Percentiles rank a stretch among this genome's conserved stretches.
phyloP scores from a whole-genome alignment of 2,888 invertebrate genomes.

The Scaptomyza flava region DNA sequence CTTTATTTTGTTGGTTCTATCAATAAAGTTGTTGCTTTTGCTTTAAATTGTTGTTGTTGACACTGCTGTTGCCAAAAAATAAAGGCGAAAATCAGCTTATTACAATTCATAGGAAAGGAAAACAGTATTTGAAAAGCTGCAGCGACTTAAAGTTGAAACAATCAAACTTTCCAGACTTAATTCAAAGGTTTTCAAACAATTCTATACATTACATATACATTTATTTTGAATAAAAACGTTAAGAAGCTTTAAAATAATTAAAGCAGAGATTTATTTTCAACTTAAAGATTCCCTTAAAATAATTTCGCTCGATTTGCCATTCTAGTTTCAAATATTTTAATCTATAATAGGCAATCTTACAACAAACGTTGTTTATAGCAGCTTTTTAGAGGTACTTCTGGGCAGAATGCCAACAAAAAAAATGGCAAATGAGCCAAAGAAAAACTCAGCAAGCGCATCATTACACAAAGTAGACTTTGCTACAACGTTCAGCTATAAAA shows the following conservation, averaged over 20 bases:
- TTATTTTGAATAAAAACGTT: neutral
- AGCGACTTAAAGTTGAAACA: conserved; percentile 9
- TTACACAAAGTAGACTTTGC: neutral
- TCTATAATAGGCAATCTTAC: too few species aligned
- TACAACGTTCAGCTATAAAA: conserved; percentile 5
- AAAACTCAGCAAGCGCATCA: neutral
- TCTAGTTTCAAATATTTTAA: neutral
- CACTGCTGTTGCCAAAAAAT: conserved; percentile 22
- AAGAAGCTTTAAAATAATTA: too few species aligned
- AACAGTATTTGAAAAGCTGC: conserved; percentile 23
- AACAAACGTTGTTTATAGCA: neutral
- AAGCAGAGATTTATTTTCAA: neutral
- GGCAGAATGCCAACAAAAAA: neutral
- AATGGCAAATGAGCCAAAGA: neutral
- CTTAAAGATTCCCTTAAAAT: neutral
- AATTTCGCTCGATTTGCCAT: too few species aligned
- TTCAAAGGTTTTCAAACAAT: neutral
- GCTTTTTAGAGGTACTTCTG: neutral
- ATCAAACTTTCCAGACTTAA: neutral
- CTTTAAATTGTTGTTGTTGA: conserved; percentile 13
- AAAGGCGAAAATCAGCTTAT: conserved; percentile 29
- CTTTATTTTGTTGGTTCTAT: conserved; percentile 18
- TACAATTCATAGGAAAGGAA: conserved; percentile 35
- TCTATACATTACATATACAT: neutral
- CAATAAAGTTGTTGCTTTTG: conserved; percentile 29